Evolutionary conservation across 2,797 vertebrate genomes (phyloP).

Genomic region (Neostethus bicornis): DNA sequence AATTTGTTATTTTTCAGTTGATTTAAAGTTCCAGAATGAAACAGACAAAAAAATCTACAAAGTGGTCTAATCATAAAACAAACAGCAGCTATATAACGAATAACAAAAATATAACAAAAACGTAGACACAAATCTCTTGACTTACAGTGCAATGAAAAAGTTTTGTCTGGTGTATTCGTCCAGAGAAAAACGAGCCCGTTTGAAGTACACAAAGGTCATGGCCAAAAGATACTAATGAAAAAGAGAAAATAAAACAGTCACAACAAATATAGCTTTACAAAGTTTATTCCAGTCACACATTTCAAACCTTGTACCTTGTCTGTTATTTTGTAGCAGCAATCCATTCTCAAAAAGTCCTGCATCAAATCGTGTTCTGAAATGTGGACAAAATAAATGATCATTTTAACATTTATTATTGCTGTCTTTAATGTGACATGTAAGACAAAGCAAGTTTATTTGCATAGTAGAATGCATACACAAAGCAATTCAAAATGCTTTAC

Average conservation of each 20-base stretch:
- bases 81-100: too few species aligned
- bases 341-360: conserved; percentile 95
- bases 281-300: not conserved
- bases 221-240: conserved; percentile 92
- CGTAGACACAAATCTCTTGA: conserved; percentile 35
- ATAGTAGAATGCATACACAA: too few species aligned
- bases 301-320: conserved; percentile 78
- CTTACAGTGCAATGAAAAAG: conserved; percentile 97
- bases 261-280: not conserved
- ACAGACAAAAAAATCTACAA: too few species aligned
- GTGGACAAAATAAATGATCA: not conserved
- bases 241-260: not conserved
- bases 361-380: conserved; percentile 91
- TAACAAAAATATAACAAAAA: too few species aligned
- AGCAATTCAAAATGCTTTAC: too few species aligned
- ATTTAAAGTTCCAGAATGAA: too few species aligned
- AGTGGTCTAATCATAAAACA: too few species aligned
- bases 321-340: conserved; percentile 92
- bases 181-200: conserved; percentile 88
- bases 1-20: too few species aligned
- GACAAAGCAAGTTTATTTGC: too few species aligned
- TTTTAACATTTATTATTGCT: not conserved
- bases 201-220: conserved; percentile 99
- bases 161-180: conserved; percentile 90
- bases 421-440: not conserved